A percentile compares a stretch with the other conserved stretches of the same genome.
Conservation (phyloP, 1,140 invertebrate species). For the Pseudoatta argentina region DNA sequence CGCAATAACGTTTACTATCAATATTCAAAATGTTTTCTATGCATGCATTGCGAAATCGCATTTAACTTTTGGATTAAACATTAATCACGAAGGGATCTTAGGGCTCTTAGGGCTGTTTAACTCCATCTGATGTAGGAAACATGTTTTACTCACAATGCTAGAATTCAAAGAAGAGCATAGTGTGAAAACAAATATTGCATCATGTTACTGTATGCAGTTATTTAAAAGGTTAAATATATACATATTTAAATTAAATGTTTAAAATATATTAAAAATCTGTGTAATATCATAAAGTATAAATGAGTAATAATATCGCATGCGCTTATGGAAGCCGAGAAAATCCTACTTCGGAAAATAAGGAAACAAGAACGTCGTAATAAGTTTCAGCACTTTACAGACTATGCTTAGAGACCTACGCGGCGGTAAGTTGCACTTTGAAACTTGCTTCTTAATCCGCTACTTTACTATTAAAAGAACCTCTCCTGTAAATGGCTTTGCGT, state of each 20-base stretch:
- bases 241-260: constrained; percentile 7
- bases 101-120: constrained; percentile 40
- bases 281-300: neutral
- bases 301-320: neutral
- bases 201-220: neutral
- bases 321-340: neutral
- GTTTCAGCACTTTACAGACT: constrained; percentile 26
- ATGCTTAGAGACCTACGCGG: neutral
- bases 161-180: constrained; percentile 45
- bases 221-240: constrained; percentile 19
- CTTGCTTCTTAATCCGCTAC: constrained; percentile 10
- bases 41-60: constrained; percentile 31
- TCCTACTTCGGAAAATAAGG: constrained; percentile 2
- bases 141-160: constrained; percentile 30
- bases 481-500: constrained; percentile 9
- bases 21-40: constrained; percentile 25
- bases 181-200: neutral
- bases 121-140: constrained; percentile 10
- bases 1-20: neutral
- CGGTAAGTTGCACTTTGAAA: constrained; percentile 17
- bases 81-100: constrained; percentile 52
- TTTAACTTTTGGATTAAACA: constrained; percentile 64
- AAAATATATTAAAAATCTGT: neutral
- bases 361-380: constrained; percentile 21
- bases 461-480: constrained; percentile 40